phyloP scores from a whole-genome alignment of 2,797 vertebrate genomes.

The Scolopax bukidnonensis region DNA sequence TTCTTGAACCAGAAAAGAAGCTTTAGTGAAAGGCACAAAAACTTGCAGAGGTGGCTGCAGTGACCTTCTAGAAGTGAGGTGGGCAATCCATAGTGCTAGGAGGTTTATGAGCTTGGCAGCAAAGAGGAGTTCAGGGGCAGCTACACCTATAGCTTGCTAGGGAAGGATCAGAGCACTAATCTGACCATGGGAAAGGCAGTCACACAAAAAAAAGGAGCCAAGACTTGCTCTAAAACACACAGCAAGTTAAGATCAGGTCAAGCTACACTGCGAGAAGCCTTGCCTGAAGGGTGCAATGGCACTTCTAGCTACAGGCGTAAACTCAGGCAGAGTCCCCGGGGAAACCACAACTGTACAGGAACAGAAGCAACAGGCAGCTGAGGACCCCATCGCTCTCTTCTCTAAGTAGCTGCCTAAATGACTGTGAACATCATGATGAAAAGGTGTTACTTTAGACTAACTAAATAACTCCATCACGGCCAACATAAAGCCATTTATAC shows the following conservation, averaged over 20 bases:
- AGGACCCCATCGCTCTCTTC: background rate
- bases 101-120: background rate
- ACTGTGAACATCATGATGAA: background rate
- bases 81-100: fast-evolving
- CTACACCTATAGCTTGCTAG: fast-evolving
- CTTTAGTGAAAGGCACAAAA: background rate
- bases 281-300: background rate
- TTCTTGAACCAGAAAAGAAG: background rate
- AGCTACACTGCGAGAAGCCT: background rate
- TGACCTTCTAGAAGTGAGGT: background rate
- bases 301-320: background rate
- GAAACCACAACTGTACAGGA: fast-evolving
- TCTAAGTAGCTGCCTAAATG: background rate
- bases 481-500: background rate
- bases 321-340: background rate
- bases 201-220: background rate
- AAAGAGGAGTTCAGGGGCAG: background rate
- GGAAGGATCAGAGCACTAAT: background rate
- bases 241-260: background rate
- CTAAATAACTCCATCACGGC: background rate
- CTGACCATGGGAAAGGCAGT: background rate
- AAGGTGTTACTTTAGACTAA: background rate
- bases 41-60: background rate
- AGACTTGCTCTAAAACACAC: background rate
- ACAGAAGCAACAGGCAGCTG: background rate